Evolutionary conservation across 2,888 invertebrate species (phyloP).

Genomic region (Synergus gifuensis): DNA sequence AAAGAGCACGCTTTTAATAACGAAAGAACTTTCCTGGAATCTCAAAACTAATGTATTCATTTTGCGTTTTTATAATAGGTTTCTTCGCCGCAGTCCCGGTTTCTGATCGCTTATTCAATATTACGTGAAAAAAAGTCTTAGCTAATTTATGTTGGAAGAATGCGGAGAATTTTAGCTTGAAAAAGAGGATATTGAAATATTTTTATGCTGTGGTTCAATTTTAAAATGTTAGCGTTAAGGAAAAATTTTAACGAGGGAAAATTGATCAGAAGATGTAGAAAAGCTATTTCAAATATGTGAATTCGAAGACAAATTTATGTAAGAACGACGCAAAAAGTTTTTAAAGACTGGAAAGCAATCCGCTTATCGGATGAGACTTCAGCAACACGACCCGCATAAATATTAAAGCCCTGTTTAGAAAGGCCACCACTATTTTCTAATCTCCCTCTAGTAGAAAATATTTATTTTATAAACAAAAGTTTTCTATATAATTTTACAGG

Average conservation of each 20-base stretch:
- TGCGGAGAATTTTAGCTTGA: not conserved
- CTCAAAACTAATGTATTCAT: conserved; percentile 36
- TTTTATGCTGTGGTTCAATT: not conserved
- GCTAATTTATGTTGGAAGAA: not conserved
- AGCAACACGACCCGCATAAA: not conserved
- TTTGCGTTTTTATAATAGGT: conserved; percentile 13
- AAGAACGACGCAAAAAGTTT: conserved; percentile 1
- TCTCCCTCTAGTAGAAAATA: not conserved
- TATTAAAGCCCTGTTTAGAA: not conserved
- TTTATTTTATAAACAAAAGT: not conserved
- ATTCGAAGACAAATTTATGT: not conserved
- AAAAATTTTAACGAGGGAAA: not conserved
- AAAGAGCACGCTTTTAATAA: conserved; percentile 33
- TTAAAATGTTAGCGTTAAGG: not conserved
- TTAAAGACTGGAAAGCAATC: not conserved
- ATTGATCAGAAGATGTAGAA: not conserved
- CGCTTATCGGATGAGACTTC: conserved; percentile 7
- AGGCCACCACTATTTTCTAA: not conserved
- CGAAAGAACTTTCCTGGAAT: conserved; percentile 30
- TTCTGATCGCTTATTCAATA: not conserved
- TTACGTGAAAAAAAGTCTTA: not conserved
- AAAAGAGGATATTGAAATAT: not conserved
- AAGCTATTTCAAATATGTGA: not conserved
- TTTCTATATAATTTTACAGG: not conserved
- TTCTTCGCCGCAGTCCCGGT: conserved; percentile 5